Evolutionary conservation across 2,797 vertebrate species (phyloP), one percentile per base, ranked within the genome.

Genomic region (Pristis pectinata): DNA sequence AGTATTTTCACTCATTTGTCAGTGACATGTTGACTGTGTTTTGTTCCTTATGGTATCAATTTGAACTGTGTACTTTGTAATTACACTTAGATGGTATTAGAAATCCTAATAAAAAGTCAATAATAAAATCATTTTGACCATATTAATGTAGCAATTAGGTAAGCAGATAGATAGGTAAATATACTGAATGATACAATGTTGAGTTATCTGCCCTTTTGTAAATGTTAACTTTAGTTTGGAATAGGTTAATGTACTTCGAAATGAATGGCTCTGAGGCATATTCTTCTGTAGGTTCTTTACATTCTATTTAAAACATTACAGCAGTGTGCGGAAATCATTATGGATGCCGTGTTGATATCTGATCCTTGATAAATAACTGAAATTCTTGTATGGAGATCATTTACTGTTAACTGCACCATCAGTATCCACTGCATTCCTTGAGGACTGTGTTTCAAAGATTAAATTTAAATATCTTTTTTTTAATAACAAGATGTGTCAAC

Each of bases 251-350:
- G 24, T 93, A 53, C 4, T 74, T 15, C 67, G 27, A 93, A 93
- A 93, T 74, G 3, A 74, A 94, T 13, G 64, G 85, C 53, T 34
- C 53, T 61, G 30, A 30, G 34, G 3, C 22, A 49, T 87, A 83
- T 53, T 93, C 11, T 49, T 44, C 82, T 85, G 7, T 15, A 93
- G 9, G 22, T 93, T 93, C 83, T 87, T 30, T 15, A 74, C 17
- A 22, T 93, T 93, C 92, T 93, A 70, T 93, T 93, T 93, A 34
- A 93, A 72, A 93, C 67, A 30, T 93, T 17, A 53, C 67, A 93
- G 24, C 67, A n/a, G 41, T n/a, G 70, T n/a, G 7, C 44, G 11
- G 70, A 56, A 72, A 94, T 94, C 30, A 53, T 94, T 72, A 53
- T 76, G 27, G 70, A 89, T 74, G 3, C 49, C 92, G n/a, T 13